phyloP scores from a whole-genome alignment of 2,113 vertebrate species.

The Phoxinus phoxinus region DNA sequence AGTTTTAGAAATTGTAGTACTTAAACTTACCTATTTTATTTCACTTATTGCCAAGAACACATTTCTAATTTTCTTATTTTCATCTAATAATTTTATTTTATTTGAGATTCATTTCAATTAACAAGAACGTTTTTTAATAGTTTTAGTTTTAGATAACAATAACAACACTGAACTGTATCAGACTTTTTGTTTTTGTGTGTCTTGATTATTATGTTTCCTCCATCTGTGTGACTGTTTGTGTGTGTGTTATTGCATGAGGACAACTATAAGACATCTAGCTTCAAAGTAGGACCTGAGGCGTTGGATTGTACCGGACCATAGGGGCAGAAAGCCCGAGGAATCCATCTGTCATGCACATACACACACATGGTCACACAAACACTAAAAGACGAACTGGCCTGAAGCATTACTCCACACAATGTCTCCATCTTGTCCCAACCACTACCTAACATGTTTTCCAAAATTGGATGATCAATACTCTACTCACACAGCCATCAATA shows the following conservation, averaged over 20 bases:
- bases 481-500: neutral
- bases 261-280: slow-evolving; percentile 33
- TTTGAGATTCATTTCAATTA: neutral
- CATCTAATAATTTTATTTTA: too few relatives aligned
- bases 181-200: neutral
- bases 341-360: slow-evolving; percentile 47
- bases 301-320: slow-evolving; percentile 30
- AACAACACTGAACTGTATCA: neutral
- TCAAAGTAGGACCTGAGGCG: slow-evolving; percentile 33
- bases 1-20: neutral
- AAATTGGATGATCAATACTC: neutral
- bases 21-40: neutral
- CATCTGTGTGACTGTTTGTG: neutral
- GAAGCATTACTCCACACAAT: slow-evolving; percentile 25
- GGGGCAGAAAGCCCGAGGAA: slow-evolving; percentile 28
- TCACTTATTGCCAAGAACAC: neutral
- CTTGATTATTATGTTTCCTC: neutral
- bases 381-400: neutral
- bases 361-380: slow-evolving; percentile 2
- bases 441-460: slow-evolving; percentile 3
- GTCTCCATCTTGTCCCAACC: neutral
- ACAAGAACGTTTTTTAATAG: neutral
- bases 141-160: neutral
- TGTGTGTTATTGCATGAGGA: slow-evolving; percentile 13
- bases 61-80: neutral